Evolutionary conservation across 2,888 invertebrate genomes (phyloP).

Genomic region (Hybos culiciformis): DNA sequence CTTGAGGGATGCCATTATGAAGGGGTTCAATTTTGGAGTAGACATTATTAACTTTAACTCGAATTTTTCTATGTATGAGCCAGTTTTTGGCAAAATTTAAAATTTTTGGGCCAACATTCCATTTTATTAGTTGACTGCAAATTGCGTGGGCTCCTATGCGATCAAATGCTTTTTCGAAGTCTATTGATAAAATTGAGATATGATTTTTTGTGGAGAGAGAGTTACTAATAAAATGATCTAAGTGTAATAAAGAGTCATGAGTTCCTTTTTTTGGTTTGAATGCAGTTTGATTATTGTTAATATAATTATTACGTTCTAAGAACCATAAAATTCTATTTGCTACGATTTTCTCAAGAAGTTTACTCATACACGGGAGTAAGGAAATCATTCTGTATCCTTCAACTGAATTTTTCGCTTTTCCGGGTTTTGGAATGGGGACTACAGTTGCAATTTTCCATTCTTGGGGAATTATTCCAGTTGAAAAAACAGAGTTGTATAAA

Average conservation of each 20-base stretch:
- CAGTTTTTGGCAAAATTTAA: too few relatives aligned
- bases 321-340: too few relatives aligned
- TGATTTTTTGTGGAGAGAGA: not conserved
- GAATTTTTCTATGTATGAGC: too few relatives aligned
- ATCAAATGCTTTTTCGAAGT: too few relatives aligned
- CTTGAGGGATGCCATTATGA: not conserved
- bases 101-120: too few relatives aligned
- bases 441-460: not conserved
- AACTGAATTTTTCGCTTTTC: not conserved
- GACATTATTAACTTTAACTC: too few relatives aligned
- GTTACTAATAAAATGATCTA: too few relatives aligned
- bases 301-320: too few relatives aligned
- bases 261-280: not conserved
- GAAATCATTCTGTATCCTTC: not conserved
- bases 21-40: too few relatives aligned
- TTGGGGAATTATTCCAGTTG: constrained; percentile 2
- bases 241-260: not conserved
- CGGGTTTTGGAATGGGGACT: not conserved
- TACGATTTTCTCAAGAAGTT: not conserved
- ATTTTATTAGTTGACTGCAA: not conserved
- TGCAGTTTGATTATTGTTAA: not conserved
- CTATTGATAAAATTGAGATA: not conserved
- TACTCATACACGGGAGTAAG: not conserved
- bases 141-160: not conserved
- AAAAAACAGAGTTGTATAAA: not conserved